phyloP scores from a whole-genome alignment of 2,113 vertebrate species.

The Pelodiscus sinensis region DNA sequence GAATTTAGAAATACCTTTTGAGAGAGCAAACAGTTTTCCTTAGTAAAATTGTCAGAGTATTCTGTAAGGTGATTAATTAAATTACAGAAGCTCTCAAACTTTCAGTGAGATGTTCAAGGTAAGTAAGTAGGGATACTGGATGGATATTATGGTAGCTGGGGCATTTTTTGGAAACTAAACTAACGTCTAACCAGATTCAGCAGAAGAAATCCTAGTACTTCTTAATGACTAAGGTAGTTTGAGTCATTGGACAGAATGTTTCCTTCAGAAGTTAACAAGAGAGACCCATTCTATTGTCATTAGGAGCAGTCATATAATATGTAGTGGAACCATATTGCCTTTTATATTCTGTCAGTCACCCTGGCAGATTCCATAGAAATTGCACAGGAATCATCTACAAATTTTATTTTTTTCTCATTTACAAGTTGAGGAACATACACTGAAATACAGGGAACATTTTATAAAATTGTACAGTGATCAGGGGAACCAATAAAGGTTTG shows the following conservation, averaged over 20 bases:
- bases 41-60: background rate
- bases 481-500: background rate
- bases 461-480: background rate
- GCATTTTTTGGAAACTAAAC: background rate
- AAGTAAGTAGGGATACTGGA: background rate
- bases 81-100: background rate
- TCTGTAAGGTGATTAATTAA: background rate
- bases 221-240: background rate
- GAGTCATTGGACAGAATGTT: background rate
- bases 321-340: background rate
- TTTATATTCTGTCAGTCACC: background rate
- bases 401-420: background rate
- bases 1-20: background rate
- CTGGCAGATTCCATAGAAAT: background rate
- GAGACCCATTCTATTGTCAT: background rate
- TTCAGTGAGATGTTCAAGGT: background rate
- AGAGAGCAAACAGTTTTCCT: background rate
- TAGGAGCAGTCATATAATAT: background rate
- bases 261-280: background rate
- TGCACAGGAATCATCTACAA: background rate
- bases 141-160: background rate
- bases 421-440: background rate
- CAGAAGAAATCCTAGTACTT: background rate
- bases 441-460: rapidly evolving
- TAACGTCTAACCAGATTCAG: background rate